Base-by-base conservation (phyloP, 2,888 invertebrate genomes). In the Labia minor region DNA sequence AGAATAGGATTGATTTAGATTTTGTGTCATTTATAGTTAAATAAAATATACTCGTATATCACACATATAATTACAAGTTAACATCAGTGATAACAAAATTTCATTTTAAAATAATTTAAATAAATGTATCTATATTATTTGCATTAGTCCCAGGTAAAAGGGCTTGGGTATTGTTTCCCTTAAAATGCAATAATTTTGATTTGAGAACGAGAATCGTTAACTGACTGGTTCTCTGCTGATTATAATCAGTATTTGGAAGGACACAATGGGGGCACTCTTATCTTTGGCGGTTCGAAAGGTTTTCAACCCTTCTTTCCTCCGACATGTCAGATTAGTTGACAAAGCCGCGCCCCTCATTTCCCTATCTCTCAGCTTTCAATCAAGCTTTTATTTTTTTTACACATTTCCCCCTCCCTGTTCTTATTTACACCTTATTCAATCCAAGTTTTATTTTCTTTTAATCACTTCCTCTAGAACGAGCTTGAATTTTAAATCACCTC, bases 281-380 rank as follows among this genome's bases (percentile, higher is more conserved):
- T 26, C 26, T n/a, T 4, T 49, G 49, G 49, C 49, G 14, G 26
- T 49, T 49, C 49, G 16, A 49, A n/a, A 16, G 49, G 49, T 49
- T 49, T 49, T 49, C 49, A 49, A 49, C 49, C 49, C 49, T 49
- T 49, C 49, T 3, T 49, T 14, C 49, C n/a, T 14, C 14, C n/a
- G 14, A 2, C 14, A 16, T 49, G 49, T 49, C 49, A 49, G 49
- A 11, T 49, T 49, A 49, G 49, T 49, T 49, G 49, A 49, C 49
- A 49, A 49, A 49, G 49, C 49, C 49, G 14, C 49, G 49, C 49
- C 49, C 49, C 16, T 49, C 49, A 49, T 49, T 49, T 49, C 49
- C 49, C 49, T 49, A 49, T 49, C 49, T 49, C 49, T 16, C 49
- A 49, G n/a, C 16, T 49, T 49, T 49, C 49, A 49, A 49, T 49